Percentiles rank a stretch among this genome's conserved stretches.
Conservation (phyloP, 2,888 invertebrate genomes). For the Drosophila silvestris region DNA sequence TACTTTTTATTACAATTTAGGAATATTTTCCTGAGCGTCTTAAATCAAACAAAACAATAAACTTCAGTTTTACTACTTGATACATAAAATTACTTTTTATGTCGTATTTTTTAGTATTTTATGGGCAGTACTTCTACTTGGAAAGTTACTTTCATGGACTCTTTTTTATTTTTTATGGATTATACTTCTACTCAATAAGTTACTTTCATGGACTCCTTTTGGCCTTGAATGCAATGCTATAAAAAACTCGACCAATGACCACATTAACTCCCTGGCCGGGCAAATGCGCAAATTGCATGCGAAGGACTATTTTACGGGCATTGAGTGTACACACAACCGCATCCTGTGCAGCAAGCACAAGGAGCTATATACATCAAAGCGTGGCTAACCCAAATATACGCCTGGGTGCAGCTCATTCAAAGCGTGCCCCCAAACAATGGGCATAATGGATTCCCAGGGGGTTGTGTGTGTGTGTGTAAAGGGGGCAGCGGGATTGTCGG, state of each 20-base stretch:
- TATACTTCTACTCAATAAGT: not conserved
- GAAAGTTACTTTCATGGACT: not conserved
- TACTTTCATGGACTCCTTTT: not conserved
- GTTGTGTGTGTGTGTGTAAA: constrained; percentile 4
- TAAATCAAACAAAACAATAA: not conserved
- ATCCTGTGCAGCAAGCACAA: constrained; percentile 21
- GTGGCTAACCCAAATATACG: constrained; percentile 55
- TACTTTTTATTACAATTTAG: not conserved
- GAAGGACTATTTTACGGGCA: constrained; percentile 46
- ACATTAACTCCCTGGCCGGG: constrained; percentile 11
- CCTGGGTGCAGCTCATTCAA: constrained; percentile 49
- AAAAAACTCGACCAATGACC: constrained; percentile 21
- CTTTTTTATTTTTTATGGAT: not conserved
- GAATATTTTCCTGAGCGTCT: not conserved
- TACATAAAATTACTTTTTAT: not conserved
- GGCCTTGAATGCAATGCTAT: constrained; percentile 32
- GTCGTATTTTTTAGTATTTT: not conserved
- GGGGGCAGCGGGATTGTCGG: constrained; percentile 35
- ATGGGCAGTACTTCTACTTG: not conserved
- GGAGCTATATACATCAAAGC: constrained; percentile 17
- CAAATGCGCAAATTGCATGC: constrained; percentile 70
- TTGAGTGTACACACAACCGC: constrained; percentile 6
- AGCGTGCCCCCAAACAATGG: constrained; percentile 21
- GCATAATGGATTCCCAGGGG: constrained; percentile 33
- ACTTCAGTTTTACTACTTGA: not conserved